Conservation (phyloP, 2,888 invertebrate species). For the Netelia virgata region DNA sequence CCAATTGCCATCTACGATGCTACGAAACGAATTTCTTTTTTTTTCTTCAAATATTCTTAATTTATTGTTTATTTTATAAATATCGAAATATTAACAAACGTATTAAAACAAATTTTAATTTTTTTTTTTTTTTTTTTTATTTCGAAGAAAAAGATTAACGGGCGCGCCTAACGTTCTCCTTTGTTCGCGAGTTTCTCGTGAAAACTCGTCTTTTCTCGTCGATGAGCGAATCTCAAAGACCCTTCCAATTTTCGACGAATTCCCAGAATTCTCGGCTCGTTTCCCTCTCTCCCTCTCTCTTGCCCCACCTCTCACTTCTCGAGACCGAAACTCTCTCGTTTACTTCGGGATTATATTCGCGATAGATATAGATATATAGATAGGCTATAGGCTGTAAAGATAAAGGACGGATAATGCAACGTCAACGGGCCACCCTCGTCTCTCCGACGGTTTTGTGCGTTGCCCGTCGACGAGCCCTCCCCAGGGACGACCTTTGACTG, state of each 20-base stretch:
- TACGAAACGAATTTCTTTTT: too few species aligned
- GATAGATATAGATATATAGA: conserved; percentile 1
- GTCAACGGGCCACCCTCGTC: conserved; percentile 26
- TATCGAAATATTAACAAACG: not conserved
- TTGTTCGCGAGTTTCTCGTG: not conserved
- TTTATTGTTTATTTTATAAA: not conserved
- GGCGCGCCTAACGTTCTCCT: not conserved
- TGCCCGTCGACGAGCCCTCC: conserved; percentile 47
- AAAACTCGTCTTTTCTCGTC: not conserved
- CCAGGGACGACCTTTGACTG: conserved; percentile 66
- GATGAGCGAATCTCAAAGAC: conserved; percentile 38
- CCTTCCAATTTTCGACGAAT: conserved; percentile 70
- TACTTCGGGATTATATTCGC: not conserved
- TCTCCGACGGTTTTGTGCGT: conserved; percentile 9
- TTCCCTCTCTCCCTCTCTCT: conserved; percentile 42
- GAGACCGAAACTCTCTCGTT: not conserved
- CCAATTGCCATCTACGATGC: too few species aligned
- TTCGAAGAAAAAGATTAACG: too few species aligned
- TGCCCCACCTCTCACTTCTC: not conserved
- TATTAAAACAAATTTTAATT: not conserved
- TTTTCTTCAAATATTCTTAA: too few species aligned
- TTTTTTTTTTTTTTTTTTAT: not conserved
- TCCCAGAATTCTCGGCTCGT: conserved; percentile 64
- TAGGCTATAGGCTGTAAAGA: not conserved
- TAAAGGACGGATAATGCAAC: conserved; percentile 47